Base-by-base conservation (phyloP, 2,888 invertebrate genomes). In the Harpalus rubripes region DNA sequence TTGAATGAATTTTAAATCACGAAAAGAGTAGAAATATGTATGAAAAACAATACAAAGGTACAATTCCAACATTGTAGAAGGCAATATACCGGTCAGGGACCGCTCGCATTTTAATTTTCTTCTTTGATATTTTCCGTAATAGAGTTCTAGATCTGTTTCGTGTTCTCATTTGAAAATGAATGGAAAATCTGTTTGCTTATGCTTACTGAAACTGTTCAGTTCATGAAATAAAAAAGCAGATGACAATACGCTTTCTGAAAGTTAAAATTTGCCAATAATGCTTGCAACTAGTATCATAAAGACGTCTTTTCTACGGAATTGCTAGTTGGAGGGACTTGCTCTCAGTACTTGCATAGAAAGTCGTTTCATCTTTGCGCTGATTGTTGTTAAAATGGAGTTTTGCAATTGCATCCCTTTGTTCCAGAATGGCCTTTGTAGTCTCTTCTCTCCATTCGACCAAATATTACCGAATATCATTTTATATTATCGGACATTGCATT, bases 361-460 rank as follows among this genome's bases (percentile, higher is more conserved):
- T 78, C 15, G 58, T 78, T 78, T 78, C 78, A 78, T 78, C 78
- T 78, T 76, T 78, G 56, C 12, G 41, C 32, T 78, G 26, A 78
- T 78, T 78, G 78, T 78, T 78, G 78, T 78, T 78, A 58, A 78
- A 78, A 78, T 78, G 32, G 26, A 78, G 78, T 78, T 78, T 78
- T 78, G 78, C 78, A 78, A 78, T 78, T 78, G 78, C 78, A 58
- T 10, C 58, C 15, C 78, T 78, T 78, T 78, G 78, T 78, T 58
- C 32, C 56, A n/a, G 32, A 58, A 58, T 78, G 58, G 78, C 26
- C 78, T 78, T 78, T 78, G 78, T 78, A 74, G 44, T 52, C 72
- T 74, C 15, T 68, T 68, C 41, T 0, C 68, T 74, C n/a, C 72
- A 44, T 74, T 4, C 22, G 44, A 44, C 44, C 72, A 22, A 74